Evolutionary conservation across 2,113 vertebrate species (phyloP).

Genomic region (Indicator indicator): DNA sequence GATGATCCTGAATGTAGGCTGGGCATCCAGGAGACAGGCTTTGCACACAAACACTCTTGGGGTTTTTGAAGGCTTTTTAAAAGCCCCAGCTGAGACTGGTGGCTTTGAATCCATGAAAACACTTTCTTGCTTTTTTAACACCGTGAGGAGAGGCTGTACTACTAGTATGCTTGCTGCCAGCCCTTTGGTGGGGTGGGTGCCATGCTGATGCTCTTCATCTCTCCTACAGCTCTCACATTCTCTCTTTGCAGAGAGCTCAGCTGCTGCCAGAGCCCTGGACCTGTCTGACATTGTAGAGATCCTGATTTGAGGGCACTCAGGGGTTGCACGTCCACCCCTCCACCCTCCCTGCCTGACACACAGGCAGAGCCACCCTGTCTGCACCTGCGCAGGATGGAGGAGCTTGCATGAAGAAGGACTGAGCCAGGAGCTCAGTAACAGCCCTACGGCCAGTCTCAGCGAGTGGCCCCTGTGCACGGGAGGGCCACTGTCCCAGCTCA

Average conservation of each 20-base stretch:
- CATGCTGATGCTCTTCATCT: accelerated
- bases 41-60: neutral
- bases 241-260: conserved; percentile 64
- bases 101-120: neutral
- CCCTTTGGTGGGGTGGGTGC: neutral
- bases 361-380: neutral
- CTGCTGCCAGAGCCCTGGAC: conserved; percentile 60
- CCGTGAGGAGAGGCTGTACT: neutral
- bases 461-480: neutral
- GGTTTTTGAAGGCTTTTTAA: neutral
- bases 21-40: neutral
- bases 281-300: conserved; percentile 83
- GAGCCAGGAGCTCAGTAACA: neutral
- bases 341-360: neutral
- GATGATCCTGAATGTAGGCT: accelerated
- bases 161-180: accelerated
- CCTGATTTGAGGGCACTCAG: conserved; percentile 70
- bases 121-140: neutral
- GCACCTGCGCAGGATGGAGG: neutral
- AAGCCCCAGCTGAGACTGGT: neutral
- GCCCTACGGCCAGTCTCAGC: accelerated
- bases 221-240: neutral
- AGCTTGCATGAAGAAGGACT: neutral
- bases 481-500: neutral
- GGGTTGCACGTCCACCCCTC: accelerated